These are phyloP conservation scores for Hypotaenidia okinawae DNA, from an alignment of 2,797 vertebrate genomes.

Conservation along the genomic window DNA sequence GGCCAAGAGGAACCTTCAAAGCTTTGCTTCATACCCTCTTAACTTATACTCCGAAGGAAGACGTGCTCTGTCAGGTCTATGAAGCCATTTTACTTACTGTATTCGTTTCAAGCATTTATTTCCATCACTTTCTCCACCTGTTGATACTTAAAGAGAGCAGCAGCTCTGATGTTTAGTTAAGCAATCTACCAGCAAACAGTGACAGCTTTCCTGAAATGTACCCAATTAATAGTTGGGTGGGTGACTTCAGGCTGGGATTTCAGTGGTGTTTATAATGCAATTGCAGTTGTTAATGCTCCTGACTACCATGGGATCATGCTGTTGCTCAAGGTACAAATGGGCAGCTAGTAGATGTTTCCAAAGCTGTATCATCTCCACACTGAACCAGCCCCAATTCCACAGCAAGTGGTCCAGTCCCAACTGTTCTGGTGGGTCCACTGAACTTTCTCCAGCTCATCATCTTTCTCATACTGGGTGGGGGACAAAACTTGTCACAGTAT, in stretches of 20 bases:
- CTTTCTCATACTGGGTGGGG: neutral
- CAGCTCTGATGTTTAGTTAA: constrained; percentile 4
- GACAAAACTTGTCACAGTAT: neutral
- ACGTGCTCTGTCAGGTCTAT: neutral
- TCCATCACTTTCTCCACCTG: neutral
- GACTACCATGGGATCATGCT: neutral
- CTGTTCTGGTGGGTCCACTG: neutral
- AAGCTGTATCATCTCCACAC: neutral
- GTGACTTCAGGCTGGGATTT: neutral
- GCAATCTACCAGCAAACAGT: neutral
- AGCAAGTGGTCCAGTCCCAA: neutral
- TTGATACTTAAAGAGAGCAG: neutral
- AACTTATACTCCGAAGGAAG: neutral
- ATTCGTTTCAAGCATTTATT: neutral
- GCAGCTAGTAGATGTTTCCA: neutral
- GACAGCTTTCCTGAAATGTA: neutral
- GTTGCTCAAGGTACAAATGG: neutral
- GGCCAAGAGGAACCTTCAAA: neutral
- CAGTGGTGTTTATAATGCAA: neutral
- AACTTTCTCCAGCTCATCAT: neutral
- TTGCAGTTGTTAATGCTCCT: constrained; percentile 7
- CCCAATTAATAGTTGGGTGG: neutral
- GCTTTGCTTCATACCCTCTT: neutral
- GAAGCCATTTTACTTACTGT: neutral
- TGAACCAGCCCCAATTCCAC: neutral